Conservation (phyloP, 2,113 vertebrate species). For the Triplophysa rosa region DNA sequence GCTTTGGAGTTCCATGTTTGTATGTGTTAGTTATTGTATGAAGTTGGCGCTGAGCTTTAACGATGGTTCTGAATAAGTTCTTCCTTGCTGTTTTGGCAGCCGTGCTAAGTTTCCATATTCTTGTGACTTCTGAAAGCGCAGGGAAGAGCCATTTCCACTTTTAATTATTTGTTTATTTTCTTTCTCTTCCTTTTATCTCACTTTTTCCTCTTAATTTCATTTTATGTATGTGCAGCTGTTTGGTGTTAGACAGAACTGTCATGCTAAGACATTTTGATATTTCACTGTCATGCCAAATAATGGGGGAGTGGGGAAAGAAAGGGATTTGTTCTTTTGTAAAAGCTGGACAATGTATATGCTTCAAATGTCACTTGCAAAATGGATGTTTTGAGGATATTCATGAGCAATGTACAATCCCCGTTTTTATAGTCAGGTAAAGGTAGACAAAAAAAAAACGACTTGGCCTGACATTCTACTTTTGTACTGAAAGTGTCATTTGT, state of each 20-base stretch:
- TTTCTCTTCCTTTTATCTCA: neutral
- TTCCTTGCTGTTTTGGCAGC: slow-evolving; percentile 56
- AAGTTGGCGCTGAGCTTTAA: slow-evolving; percentile 33
- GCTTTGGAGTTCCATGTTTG: neutral
- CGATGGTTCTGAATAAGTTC: slow-evolving; percentile 52
- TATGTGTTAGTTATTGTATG: slow-evolving; percentile 25
- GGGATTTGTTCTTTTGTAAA: slow-evolving; percentile 67
- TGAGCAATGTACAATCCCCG: slow-evolving; percentile 79
- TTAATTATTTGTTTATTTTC: neutral
- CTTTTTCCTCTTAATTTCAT: slow-evolving; percentile 8
- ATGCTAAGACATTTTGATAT: slow-evolving; percentile 42
- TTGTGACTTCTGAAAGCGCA: slow-evolving; percentile 5
- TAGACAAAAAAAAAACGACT: slow-evolving; percentile 59
- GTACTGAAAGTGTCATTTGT: slow-evolving; percentile 69
- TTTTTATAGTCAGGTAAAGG: slow-evolving; percentile 64
- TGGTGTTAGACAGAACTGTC: slow-evolving; percentile 39
- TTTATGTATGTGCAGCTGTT: slow-evolving; percentile 48
- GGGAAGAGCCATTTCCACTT: slow-evolving; percentile 49
- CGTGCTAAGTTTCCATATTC: slow-evolving; percentile 31
- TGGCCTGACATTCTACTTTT: slow-evolving; percentile 75
- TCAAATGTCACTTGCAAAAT: slow-evolving; percentile 68
- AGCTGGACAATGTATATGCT: slow-evolving; percentile 75
- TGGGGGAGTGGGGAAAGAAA: slow-evolving; percentile 64
- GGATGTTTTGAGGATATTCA: slow-evolving; percentile 63
- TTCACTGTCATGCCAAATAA: slow-evolving; percentile 75